Percentiles rank a stretch among this genome's conserved stretches.
These are phyloP conservation scores for Dicycla oo DNA, from an alignment of 2,888 invertebrate genomes.

Conservation along the genomic window DNA sequence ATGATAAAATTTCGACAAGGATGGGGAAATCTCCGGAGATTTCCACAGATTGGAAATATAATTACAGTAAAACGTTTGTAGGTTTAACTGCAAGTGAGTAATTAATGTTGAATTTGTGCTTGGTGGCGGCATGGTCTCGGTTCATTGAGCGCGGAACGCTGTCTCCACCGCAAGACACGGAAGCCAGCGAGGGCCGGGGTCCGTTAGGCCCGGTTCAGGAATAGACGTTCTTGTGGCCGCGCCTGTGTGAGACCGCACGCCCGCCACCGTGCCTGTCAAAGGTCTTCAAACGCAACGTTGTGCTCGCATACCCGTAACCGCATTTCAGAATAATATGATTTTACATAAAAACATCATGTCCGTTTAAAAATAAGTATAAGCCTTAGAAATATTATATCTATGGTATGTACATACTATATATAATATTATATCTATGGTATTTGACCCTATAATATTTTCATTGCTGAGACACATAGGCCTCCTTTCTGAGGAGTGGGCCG, in stretches of 20 bases:
- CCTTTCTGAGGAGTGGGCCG: no score
- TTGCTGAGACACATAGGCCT: no score
- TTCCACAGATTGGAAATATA: slow-evolving; percentile 31
- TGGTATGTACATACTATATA: no score
- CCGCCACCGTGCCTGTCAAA: slow-evolving; percentile 38
- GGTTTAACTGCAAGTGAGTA: slow-evolving; percentile 19
- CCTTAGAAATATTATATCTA: no score
- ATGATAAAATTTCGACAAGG: slow-evolving; percentile 47
- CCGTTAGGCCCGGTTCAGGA: slow-evolving; percentile 54
- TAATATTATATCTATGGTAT: no score
- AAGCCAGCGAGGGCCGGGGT: slow-evolving; percentile 33
- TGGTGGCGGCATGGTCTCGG: slow-evolving; percentile 34
- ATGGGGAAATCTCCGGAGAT: slow-evolving; percentile 33
- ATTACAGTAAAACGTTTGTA: slow-evolving; percentile 32
- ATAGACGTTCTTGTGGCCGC: slow-evolving; percentile 59
- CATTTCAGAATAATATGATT: slow-evolving; percentile 30
- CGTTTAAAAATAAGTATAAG: no score
- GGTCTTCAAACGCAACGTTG: slow-evolving; percentile 50
- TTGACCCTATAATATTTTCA: no score
- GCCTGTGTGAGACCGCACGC: slow-evolving; percentile 53
- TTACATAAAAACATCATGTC: background rate
- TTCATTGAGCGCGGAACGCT: slow-evolving; percentile 51
- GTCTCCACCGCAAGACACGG: slow-evolving; percentile 64
- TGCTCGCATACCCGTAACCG: slow-evolving; percentile 28
- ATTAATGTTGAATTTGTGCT: slow-evolving; percentile 50